phyloP scores from a whole-genome alignment of 2,888 invertebrate species.

The Blastobasis lacticolella region DNA sequence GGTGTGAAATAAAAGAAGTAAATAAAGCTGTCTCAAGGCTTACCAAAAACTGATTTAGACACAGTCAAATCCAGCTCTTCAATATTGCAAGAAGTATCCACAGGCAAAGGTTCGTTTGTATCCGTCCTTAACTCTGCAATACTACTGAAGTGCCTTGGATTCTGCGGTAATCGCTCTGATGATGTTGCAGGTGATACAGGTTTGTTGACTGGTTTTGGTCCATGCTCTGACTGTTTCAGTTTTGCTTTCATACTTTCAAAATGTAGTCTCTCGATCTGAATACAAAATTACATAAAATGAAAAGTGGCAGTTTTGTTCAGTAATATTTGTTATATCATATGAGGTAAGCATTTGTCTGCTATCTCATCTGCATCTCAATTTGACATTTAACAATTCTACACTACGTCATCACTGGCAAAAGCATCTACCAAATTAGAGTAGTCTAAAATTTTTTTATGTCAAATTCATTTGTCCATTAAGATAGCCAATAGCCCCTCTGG shows the following conservation, averaged over 20 bases:
- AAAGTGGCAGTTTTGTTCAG: neutral
- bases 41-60: conserved; percentile 31
- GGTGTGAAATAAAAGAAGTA: conserved; percentile 6
- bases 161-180: neutral
- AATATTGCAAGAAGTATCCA: conserved; percentile 26
- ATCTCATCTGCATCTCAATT: neutral
- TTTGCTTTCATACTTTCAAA: conserved; percentile 38
- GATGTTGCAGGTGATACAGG: no score
- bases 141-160: conserved; percentile 2
- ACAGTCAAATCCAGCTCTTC: conserved; percentile 39
- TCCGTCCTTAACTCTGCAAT: conserved; percentile 12
- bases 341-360: neutral
- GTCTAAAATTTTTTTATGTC: no score
- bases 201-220: no score
- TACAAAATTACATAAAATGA: conserved; percentile 4
- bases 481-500: neutral
- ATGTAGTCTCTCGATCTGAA: conserved; percentile 54
- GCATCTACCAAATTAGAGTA: no score
- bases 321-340: neutral
- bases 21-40: conserved; percentile 8
- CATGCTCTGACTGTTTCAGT: conserved; percentile 1
- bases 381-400: no score
- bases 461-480: no score
- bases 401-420: no score
- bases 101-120: conserved; percentile 13